Evolutionary conservation across 1,140 invertebrate species (phyloP).

Genomic region (Calliphora vicina): DNA sequence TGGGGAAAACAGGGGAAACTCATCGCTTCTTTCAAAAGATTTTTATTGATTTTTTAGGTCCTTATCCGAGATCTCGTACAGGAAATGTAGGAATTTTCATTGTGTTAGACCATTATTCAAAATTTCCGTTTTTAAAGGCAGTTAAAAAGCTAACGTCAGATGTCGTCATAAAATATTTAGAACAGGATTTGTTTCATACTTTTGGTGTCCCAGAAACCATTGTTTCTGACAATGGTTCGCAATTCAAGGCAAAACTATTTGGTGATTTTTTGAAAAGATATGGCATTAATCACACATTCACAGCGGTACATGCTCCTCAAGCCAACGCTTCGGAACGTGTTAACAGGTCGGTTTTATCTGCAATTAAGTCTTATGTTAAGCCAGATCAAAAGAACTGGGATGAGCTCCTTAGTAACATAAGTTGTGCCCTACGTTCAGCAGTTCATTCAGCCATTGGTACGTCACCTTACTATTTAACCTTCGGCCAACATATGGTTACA

Average conservation of each 20-base stretch:
- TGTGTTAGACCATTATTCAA: constrained; percentile 21
- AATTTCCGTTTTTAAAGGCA: background rate
- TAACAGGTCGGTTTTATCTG: constrained; percentile 31
- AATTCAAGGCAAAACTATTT: constrained; percentile 15
- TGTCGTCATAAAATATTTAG: background rate
- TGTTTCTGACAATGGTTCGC: constrained; percentile 27
- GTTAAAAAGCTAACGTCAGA: constrained; percentile 4
- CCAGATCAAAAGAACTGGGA: constrained; percentile 36
- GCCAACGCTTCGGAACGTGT: constrained; percentile 27
- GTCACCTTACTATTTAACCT: no score
- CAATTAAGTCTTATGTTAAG: constrained; percentile 19
- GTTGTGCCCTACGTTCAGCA: no score
- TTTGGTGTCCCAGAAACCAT: background rate
- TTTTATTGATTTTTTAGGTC: constrained; percentile 36
- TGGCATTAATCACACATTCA: constrained; percentile 21
- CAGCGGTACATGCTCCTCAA: constrained; percentile 22
- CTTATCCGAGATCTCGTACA: constrained; percentile 7
- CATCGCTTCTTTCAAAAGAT: background rate
- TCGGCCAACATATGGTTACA: no score
- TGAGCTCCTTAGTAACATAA: background rate
- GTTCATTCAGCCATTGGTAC: no score
- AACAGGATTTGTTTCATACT: constrained; percentile 10
- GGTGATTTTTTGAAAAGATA: constrained; percentile 6
- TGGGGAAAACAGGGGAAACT: constrained; percentile 15
- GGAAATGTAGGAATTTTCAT: constrained; percentile 32